Base-by-base conservation (phyloP, 1,140 invertebrate species). In the Octopus sinensis region DNA sequence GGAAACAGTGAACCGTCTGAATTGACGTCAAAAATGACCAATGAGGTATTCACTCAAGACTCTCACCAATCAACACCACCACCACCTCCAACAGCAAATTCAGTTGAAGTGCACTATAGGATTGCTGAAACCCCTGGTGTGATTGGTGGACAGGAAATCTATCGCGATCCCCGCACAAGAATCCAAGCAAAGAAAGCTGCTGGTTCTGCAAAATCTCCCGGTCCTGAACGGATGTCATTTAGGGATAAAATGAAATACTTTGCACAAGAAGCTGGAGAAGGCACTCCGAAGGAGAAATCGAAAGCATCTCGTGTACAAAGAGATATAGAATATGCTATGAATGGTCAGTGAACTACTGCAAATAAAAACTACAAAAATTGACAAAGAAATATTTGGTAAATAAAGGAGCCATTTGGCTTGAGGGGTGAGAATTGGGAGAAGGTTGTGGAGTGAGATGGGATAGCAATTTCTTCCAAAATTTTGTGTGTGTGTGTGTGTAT, bases 161-260 rank as follows among this genome's bases (percentile, higher is more conserved):
- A 92, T 83, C 86, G 91, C 17, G 91, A 92, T 82, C 91, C 91
- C 1, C 84, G 91, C 13, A 86, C 86, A 52, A 82, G 90, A 56
- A 90, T 92, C 54, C 87, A 89, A 79, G 90, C 91, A 54, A 85
- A 87, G 82, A 88, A 87, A 80, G 86, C 85, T 6, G 83, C 85
- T 51, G 84, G 86, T 78, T 80, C 83, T 51, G 73, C 73, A 1
- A 84, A 84, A 75, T 86, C 82, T 68, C 79, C 78, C 79, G 86
- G 56, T 13, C 54, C 84, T 13, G 88, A 90, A 53, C 84, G 87
- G 73, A 86, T 90, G 86, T 89, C 87, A 12, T 92, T 92, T 84
- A 86, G 89, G 81, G 91, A 92, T 84, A 92, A 92, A 86, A 92
- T 92, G 91, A 90, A 90, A 84, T 87, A 91, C 83, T 92, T 92